These are phyloP conservation scores for Typhlomys cinereus DNA, from an alignment of 2,113 vertebrate genomes.

Conservation along the genomic window DNA sequence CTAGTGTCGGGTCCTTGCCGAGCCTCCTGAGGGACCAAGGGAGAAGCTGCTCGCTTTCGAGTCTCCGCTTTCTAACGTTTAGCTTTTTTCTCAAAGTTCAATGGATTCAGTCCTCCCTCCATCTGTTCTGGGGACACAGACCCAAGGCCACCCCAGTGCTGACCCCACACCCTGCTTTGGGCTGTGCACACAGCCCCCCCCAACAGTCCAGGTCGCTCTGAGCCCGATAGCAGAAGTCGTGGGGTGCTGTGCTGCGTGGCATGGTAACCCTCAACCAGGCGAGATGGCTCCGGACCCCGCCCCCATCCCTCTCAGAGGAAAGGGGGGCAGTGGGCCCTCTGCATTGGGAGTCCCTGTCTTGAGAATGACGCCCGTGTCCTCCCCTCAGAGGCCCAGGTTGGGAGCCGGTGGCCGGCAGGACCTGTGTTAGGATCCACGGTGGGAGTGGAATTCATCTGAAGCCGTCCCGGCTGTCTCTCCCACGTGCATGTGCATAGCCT, in stretches of 20 bases:
- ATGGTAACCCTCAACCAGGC: accelerated
- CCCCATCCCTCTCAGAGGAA: accelerated
- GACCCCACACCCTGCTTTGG: background rate
- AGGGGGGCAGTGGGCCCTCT: accelerated
- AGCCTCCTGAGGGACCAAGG: too few relatives aligned
- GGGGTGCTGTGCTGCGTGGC: accelerated
- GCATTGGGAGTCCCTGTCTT: background rate
- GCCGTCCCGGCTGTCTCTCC: accelerated
- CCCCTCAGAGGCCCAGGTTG: accelerated
- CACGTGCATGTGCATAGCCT: accelerated
- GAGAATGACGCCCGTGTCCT: accelerated
- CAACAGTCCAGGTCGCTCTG: accelerated
- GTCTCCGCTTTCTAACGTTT: too few relatives aligned
- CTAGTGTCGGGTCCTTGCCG: background rate
- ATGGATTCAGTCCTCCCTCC: too few relatives aligned
- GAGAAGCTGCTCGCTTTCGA: too few relatives aligned
- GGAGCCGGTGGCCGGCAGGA: accelerated
- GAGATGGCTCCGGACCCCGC: accelerated
- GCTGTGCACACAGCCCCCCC: background rate
- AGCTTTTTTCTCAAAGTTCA: background rate
- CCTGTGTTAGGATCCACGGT: accelerated
- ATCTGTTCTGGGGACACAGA: background rate
- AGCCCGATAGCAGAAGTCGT: accelerated
- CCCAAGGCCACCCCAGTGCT: background rate
- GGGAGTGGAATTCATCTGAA: background rate